phyloP scores from a whole-genome alignment of 2,113 vertebrate species.

The Clarias macrocephalus region DNA sequence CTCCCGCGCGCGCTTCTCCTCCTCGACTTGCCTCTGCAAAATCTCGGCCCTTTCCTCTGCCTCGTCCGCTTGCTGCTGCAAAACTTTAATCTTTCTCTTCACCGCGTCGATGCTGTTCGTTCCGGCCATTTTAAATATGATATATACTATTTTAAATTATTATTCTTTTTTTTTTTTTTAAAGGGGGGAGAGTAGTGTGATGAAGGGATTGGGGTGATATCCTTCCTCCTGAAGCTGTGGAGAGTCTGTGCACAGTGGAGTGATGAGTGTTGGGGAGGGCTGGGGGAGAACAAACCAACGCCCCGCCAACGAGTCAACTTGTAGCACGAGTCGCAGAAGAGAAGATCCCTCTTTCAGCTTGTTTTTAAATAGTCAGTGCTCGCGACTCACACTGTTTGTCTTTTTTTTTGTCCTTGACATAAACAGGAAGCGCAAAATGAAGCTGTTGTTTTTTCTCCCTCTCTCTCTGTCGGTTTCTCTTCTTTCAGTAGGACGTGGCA shows the following conservation, averaged over 20 bases:
- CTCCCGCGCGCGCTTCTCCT: slow-evolving; percentile 79
- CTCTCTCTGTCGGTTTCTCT: not conserved
- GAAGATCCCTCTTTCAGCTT: not conserved
- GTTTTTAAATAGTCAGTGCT: too few species aligned
- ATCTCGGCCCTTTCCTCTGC: slow-evolving; percentile 81
- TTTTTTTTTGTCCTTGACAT: not conserved
- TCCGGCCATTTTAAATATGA: slow-evolving; percentile 69
- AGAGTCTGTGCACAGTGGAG: slow-evolving; percentile 44
- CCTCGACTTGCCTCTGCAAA: slow-evolving; percentile 80
- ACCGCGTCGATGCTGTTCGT: slow-evolving; percentile 83
- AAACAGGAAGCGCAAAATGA: slow-evolving; percentile 16
- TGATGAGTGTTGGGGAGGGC: slow-evolving; percentile 22
- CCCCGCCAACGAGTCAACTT: slow-evolving; percentile 56
- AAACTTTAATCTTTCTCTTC: slow-evolving; percentile 85
- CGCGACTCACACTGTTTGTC: not conserved
- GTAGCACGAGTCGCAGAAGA: slow-evolving; percentile 32
- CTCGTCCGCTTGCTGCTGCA: slow-evolving; percentile 86
- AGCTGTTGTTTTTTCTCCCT: not conserved
- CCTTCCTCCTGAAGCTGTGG: slow-evolving; percentile 9
- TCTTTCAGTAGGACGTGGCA: slow-evolving; percentile 42
- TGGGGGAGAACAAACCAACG: slow-evolving; percentile 54
- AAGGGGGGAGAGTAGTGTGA: slow-evolving; percentile 38
- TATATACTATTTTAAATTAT: not conserved
- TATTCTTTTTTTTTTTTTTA: not conserved
- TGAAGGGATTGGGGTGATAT: not conserved